These are phyloP conservation scores for Donacobius atricapilla DNA, from an alignment of 2,113 vertebrate genomes.

Conservation along the genomic window DNA sequence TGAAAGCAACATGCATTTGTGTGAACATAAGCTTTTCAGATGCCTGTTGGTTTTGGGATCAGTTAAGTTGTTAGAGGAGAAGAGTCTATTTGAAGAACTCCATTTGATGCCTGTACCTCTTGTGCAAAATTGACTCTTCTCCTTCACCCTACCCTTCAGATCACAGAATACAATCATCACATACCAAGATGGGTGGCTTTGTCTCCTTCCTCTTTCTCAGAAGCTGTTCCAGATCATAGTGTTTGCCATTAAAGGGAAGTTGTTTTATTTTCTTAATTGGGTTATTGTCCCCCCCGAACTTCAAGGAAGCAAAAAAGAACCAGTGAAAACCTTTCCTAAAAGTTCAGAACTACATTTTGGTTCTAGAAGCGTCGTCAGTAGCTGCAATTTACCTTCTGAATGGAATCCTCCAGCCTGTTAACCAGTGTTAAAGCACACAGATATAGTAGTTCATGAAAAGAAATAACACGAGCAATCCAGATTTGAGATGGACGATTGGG, in stretches of 20 bases:
- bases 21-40: neutral
- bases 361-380: fast-evolving
- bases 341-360: neutral
- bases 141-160: neutral
- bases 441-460: neutral
- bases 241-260: neutral
- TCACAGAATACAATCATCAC: neutral
- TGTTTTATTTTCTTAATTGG: neutral
- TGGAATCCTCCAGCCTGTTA: neutral
- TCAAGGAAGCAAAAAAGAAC: neutral
- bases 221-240: neutral
- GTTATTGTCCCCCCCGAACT: neutral
- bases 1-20: neutral
- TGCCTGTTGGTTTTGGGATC: neutral
- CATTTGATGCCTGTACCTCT: neutral
- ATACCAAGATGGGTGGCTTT: neutral
- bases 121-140: neutral
- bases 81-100: neutral
- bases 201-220: neutral
- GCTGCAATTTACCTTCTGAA: neutral
- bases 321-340: neutral
- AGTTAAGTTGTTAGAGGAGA: neutral
- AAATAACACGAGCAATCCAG: neutral
- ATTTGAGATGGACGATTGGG: neutral
- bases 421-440: neutral